Base-by-base conservation (phyloP, 2,888 invertebrate genomes). In the Habrosyne pyritoides region DNA sequence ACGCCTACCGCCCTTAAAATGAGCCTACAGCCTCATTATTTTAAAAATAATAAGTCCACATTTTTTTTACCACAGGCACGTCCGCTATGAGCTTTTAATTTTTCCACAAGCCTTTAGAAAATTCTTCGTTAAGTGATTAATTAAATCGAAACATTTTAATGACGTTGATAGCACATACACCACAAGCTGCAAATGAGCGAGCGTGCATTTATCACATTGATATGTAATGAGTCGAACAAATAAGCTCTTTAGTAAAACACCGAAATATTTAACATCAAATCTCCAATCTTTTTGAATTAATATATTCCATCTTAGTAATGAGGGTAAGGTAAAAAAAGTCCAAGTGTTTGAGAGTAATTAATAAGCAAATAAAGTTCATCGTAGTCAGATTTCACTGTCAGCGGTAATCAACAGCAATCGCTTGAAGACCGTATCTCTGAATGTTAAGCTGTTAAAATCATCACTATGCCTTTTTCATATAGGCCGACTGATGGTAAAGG, bases 131-230 rank as follows among this genome's bases (percentile, higher is more conserved):
- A 54, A 57, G 61, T 53, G 53, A 66, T 63, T 61, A 66, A 64
- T 64, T 59, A 61, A 63, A 58, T 55, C 22, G 53, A 53, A 59
- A 58, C 58, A 64, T 64, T 57, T 57, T 59, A 68, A 68, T 66
- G 66, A 68, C 54, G 60, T 59, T 54, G 52, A 33, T 61, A 59
- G 63, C 28, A 30, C 50, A 28, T 50, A 24, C 26, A 28, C 26
- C 22, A 6, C 12, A 10, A 18, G 50, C 28, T 30, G 50, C 28
- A 28, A 50, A 30, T 30, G 48, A 48, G 24, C 14, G 28, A 8
- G 28, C 21, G 6, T 28, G 10, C 28, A 50, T 50, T 50, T 14
- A 30, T 50, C 28, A 28, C 14, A 28, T 18, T 8, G 50, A 50
- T 28, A 28, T 14, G 7, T 50, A 14, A 28, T 18, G n/a, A 30